Conservation (phyloP, 2,888 invertebrate genomes). For the Ophion costatus region DNA sequence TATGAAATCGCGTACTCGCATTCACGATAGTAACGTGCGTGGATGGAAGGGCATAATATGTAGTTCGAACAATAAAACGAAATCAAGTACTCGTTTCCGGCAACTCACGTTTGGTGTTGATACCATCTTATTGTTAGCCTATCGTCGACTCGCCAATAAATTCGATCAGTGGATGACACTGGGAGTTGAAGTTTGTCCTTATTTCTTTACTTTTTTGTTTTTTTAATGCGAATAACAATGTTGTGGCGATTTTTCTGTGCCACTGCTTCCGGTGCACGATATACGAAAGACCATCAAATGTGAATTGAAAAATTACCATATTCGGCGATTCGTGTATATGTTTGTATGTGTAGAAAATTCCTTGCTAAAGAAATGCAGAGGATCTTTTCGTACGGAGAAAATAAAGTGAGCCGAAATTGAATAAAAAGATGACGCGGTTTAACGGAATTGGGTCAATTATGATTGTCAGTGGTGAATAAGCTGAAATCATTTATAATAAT, state of each 20-base stretch:
- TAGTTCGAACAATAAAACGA: not conserved
- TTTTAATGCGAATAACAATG: no score
- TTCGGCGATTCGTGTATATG: not conserved
- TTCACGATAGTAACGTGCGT: not conserved
- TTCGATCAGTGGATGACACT: not conserved
- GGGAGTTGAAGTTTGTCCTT: not conserved
- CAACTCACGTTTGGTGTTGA: not conserved
- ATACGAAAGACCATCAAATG: not conserved
- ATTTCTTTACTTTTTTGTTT: not conserved
- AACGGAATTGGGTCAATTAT: no score
- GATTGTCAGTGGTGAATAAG: no score
- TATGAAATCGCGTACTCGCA: constrained; percentile 3
- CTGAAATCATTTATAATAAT: no score
- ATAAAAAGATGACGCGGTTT: no score
- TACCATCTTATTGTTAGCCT: not conserved
- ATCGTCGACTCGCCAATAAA: constrained; percentile 4
- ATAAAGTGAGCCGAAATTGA: no score
- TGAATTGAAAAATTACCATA: constrained; percentile 17
- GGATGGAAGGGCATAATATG: not conserved
- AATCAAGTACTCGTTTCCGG: not conserved
- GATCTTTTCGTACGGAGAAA: no score
- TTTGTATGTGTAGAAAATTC: no score
- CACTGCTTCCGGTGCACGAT: not conserved
- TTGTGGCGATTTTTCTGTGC: no score
- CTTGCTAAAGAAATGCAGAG: no score